Percentiles rank a stretch among this genome's conserved stretches.
Conservation (phyloP, 2,113 vertebrate species). For the Lycocorax pyrrhopterus region DNA sequence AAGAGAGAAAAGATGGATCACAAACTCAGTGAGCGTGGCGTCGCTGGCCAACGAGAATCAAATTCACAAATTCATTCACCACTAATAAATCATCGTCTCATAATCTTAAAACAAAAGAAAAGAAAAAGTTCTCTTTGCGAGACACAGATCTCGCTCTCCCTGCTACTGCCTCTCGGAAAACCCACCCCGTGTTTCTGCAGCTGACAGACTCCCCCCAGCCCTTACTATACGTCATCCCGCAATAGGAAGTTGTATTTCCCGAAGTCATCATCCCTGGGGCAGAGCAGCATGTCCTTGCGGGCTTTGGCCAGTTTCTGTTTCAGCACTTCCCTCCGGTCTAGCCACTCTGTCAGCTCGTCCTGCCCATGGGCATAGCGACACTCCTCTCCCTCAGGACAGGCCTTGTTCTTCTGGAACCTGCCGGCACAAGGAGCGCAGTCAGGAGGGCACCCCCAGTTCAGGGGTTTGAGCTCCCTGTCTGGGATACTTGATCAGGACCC, state of each 20-base stretch:
- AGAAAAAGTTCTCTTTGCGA: constrained; percentile 19
- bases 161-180: constrained; percentile 6
- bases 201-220: not conserved
- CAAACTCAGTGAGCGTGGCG: not conserved
- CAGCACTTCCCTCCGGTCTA: constrained; percentile 85
- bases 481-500: not conserved
- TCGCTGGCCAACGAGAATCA: constrained; percentile 43
- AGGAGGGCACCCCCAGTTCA: not conserved
- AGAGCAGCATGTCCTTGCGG: constrained; percentile 89
- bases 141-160: constrained; percentile 15
- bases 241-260: constrained; percentile 96
- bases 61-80: constrained; percentile 42
- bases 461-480: not conserved
- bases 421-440: not conserved
- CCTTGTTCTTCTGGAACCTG: constrained; percentile 78
- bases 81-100: constrained; percentile 48
- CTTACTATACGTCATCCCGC: constrained; percentile 66
- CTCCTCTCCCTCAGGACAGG: constrained; percentile 84
- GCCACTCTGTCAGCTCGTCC: constrained; percentile 91
- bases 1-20: not conserved
- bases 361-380: constrained; percentile 88
- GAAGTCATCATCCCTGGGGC: constrained; percentile 85
- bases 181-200: not conserved
- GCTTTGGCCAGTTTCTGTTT: constrained; percentile 87
- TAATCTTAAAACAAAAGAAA: constrained; percentile 56